Evolutionary conservation across 1,140 invertebrate genomes (phyloP), one percentile per base, ranked within the genome.

Genomic region (Sipha flava): DNA sequence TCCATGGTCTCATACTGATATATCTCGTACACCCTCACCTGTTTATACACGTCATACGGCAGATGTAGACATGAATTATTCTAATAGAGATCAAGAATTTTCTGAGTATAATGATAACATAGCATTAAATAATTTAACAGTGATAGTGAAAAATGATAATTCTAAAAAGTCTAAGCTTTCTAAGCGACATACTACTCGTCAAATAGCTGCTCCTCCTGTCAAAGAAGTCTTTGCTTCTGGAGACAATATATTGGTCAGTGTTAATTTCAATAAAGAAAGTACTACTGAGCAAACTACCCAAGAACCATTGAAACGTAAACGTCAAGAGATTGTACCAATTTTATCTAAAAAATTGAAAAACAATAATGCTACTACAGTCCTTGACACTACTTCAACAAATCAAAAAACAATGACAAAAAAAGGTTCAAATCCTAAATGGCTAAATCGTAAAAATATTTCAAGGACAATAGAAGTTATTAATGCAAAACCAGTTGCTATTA

Each of bases 161-260:
- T 7, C 84, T 82, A 81, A 81, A 10, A 79, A 79, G 45, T 72
- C 64, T 7, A 80, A 80, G 29, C 23, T 62, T 3, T 34, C 68
- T 47, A 80, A 75, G n/a, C 31, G 80, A 62, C 80, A 62, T 49
- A 62, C 29, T 34, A 80, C 40, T 21, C 68, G 70, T 43, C 37
- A 72, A 29, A 45, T 80, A 40, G 52, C 80, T 88, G 88, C n/a
- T 0, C 88, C 89, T 0, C 92, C 92, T 1, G 92, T 91, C 0
- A 96, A 96, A 85, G 94, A 95, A 86, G 93, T 96, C 0, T 95
- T 95, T 84, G 93, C 94, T 0, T 95, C 94, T 31, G 95, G 94
- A 5, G 94, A 95, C 85, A 95, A 95, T 84, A 96, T 96, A 77
- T 87, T 95, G 40, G 94, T 96, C 0, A 95, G 94, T 85, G 93